phyloP scores from a whole-genome alignment of 2,797 vertebrate genomes.

The Propithecus deckenii region DNA sequence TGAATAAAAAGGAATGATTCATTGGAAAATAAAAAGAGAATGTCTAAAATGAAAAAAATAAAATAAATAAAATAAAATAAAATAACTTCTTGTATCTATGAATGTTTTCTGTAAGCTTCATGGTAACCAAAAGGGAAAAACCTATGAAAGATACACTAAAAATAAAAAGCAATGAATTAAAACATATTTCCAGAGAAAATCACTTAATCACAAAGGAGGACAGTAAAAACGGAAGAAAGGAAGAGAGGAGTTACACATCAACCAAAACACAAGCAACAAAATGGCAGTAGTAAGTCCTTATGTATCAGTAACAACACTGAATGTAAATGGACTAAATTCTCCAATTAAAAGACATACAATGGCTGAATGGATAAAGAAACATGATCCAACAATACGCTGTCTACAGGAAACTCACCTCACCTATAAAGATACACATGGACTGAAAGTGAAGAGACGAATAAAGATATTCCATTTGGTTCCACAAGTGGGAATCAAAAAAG shows the following conservation, averaged over 20 bases:
- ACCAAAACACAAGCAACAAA: not conserved
- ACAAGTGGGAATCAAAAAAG: not conserved
- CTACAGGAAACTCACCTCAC: not conserved
- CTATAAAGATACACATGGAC: not conserved
- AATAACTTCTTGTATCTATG: too few relatives aligned
- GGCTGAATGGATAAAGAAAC: too few relatives aligned
- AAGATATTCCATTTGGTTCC: not conserved
- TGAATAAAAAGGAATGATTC: not conserved
- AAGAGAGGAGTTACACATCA: not conserved
- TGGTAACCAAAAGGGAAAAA: not conserved
- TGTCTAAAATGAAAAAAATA: not conserved
- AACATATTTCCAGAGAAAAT: not conserved
- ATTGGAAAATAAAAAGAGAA: conserved; percentile 30
- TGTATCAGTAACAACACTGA: too few relatives aligned
- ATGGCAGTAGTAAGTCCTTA: too few relatives aligned
- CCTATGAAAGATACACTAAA: not conserved
- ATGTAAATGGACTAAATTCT: too few relatives aligned
- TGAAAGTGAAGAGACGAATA: not conserved
- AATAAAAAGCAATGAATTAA: not conserved
- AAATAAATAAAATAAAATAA: too few relatives aligned
- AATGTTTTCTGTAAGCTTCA: not conserved
- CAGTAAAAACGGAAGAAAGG: not conserved
- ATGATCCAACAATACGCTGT: too few relatives aligned
- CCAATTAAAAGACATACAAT: too few relatives aligned
- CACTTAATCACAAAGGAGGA: not conserved